Percentiles rank a stretch among this genome's conserved stretches.
Conservation (phyloP, 2,797 vertebrate species). For the Pampus argenteus region DNA sequence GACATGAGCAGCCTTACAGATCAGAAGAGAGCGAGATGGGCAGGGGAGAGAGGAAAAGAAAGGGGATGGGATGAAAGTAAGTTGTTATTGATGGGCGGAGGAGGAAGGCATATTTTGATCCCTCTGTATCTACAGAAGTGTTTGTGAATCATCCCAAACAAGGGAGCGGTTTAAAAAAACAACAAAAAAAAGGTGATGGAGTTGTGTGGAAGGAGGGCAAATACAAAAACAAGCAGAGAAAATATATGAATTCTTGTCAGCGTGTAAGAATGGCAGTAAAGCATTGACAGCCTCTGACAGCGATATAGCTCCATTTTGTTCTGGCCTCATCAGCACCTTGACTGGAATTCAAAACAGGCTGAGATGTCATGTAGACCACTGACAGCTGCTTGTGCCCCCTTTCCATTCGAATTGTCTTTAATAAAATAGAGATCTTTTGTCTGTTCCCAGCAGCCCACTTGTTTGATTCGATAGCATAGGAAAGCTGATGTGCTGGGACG, state of each 20-base stretch:
- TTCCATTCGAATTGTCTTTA: slow-evolving; percentile 16
- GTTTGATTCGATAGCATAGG: slow-evolving; percentile 36
- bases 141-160: slow-evolving; percentile 3
- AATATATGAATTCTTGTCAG: slow-evolving; percentile 64
- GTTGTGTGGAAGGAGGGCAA: neutral
- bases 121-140: no score
- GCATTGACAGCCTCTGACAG: slow-evolving; percentile 71
- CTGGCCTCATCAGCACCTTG: slow-evolving; percentile 39
- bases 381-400: slow-evolving; percentile 59
- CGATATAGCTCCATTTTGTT: slow-evolving; percentile 64
- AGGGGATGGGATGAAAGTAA: neutral
- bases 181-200: neutral
- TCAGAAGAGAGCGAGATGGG: slow-evolving; percentile 33
- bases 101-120: no score
- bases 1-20: slow-evolving; percentile 60
- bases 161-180: neutral
- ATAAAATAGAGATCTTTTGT: neutral
- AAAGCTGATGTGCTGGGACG: slow-evolving; percentile 35
- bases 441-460: slow-evolving; percentile 9
- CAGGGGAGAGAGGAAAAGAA: neutral
- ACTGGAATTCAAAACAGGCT: slow-evolving; percentile 62
- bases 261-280: slow-evolving; percentile 42
- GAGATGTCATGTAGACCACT: slow-evolving; percentile 34
- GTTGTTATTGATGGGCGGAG: neutral
- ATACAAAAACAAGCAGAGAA: slow-evolving; percentile 30